These are phyloP conservation scores for Cephalophus harveyi DNA, from an alignment of 2,113 vertebrate genomes.

Conservation along the genomic window DNA sequence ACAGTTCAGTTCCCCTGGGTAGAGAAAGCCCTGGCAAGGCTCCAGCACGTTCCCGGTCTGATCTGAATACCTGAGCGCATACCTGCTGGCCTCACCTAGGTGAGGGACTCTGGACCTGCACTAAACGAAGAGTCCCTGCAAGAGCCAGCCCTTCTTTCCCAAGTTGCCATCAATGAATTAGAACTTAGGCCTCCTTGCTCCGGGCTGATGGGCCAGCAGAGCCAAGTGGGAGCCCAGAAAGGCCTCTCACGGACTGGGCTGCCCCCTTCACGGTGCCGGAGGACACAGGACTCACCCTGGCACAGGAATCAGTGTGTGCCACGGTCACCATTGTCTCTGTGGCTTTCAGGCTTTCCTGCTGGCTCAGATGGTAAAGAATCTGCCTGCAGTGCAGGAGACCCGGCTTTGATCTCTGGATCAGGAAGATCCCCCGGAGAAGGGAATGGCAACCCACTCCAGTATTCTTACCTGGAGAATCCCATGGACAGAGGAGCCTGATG, in stretches of 20 bases:
- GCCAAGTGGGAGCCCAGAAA: background rate
- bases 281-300: background rate
- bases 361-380: background rate
- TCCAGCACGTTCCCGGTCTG: background rate
- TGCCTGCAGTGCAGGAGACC: background rate
- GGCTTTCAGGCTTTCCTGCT: background rate
- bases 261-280: too few relatives aligned
- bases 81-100: background rate
- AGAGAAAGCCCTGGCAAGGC: background rate
- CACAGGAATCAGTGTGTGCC: accelerated
- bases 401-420: background rate
- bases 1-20: background rate
- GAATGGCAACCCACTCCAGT: background rate
- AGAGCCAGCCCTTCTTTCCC: background rate
- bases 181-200: background rate
- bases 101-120: background rate
- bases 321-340: accelerated
- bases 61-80: background rate
- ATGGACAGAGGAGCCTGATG: background rate
- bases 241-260: background rate
- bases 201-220: background rate
- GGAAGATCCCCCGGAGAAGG: background rate
- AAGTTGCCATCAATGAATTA: background rate
- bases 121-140: background rate
- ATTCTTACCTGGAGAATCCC: background rate